phyloP scores from a whole-genome alignment of 2,113 vertebrate species.

The Panthera tigris region DNA sequence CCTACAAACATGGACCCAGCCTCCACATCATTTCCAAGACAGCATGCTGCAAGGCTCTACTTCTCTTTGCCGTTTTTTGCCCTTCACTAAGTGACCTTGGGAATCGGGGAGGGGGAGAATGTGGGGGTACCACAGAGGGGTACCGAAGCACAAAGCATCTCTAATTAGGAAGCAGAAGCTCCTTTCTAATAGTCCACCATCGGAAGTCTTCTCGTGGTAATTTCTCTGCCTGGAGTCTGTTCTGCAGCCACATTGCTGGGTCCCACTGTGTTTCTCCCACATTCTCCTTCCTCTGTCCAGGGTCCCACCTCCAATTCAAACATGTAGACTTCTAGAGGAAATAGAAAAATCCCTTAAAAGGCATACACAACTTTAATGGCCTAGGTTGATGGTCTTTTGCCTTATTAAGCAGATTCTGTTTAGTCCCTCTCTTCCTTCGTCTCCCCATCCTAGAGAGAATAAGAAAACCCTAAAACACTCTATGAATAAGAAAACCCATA shows the following conservation, averaged over 20 bases:
- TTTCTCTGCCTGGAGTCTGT: background rate
- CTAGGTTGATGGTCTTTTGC: background rate
- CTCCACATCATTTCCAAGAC: background rate
- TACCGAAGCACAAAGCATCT: background rate
- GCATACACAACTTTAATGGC: background rate
- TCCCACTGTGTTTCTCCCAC: too few relatives aligned
- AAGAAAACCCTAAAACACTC: background rate
- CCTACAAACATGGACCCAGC: background rate
- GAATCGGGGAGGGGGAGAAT: background rate
- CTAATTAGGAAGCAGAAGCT: background rate
- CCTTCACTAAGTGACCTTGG: background rate
- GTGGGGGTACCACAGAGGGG: background rate
- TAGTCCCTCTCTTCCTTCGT: background rate
- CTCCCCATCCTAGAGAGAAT: background rate
- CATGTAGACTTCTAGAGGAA: background rate
- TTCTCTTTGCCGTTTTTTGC: background rate
- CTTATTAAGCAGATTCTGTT: background rate
- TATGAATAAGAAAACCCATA: background rate
- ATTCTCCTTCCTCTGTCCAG: background rate
- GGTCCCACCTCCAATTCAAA: background rate
- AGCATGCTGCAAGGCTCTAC: background rate
- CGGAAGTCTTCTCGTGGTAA: background rate
- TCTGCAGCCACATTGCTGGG: background rate
- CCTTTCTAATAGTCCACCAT: background rate
- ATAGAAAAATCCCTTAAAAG: background rate